Percentiles rank a stretch among this genome's conserved stretches.
These are phyloP conservation scores for Leptinotarsa lineolata DNA, from an alignment of 1,140 invertebrate genomes.

Conservation along the genomic window DNA sequence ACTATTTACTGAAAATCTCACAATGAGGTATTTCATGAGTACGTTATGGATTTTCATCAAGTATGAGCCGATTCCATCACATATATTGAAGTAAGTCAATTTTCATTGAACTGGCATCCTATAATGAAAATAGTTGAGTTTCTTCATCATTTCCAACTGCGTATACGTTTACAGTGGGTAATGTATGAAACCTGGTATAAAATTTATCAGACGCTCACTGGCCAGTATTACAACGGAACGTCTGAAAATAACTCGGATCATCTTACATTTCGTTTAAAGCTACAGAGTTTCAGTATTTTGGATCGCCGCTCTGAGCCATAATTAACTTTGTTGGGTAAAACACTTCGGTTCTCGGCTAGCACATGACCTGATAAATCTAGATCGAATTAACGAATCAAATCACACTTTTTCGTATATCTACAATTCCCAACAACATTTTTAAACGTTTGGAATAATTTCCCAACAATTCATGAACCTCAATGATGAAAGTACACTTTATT, in stretches of 20 bases:
- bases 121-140: neutral
- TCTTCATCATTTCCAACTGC: too few relatives aligned
- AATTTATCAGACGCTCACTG: neutral
- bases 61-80: too few relatives aligned
- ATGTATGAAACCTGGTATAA: slow-evolving; percentile 1
- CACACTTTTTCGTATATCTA: too few relatives aligned
- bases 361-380: too few relatives aligned
- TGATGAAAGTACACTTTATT: too few relatives aligned
- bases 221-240: neutral
- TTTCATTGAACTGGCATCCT: neutral
- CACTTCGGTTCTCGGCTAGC: neutral
- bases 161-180: neutral
- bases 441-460: too few relatives aligned
- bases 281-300: slow-evolving; percentile 15
- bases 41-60: too few relatives aligned
- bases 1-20: too few relatives aligned
- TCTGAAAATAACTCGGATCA: slow-evolving; percentile 18
- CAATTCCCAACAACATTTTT: too few relatives aligned
- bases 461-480: too few relatives aligned
- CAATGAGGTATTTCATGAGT: too few relatives aligned
- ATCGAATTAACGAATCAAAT: too few relatives aligned
- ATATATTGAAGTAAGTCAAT: neutral
- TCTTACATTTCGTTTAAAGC: slow-evolving; percentile 19
- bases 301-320: slow-evolving; percentile 11
- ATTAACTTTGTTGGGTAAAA: slow-evolving; percentile 12